These are phyloP conservation scores for Polypedilum vanderplanki DNA, from an alignment of 1,140 invertebrate species.

Conservation along the genomic window DNA sequence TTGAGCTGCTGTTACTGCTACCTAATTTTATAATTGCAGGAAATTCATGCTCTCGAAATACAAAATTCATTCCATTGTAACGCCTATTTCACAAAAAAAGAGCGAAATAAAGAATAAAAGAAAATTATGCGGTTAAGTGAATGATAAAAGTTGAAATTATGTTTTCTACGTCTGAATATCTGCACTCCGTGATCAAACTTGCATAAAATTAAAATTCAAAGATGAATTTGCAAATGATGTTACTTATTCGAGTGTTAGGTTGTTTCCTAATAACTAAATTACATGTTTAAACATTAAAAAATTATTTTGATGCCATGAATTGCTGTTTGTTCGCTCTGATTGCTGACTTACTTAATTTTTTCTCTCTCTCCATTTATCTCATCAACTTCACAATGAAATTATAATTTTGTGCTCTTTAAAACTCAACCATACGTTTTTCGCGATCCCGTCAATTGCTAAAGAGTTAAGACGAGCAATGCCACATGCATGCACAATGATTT, in stretches of 20 bases:
- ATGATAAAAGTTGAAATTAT: constrained; percentile 20
- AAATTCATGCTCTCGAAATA: neutral
- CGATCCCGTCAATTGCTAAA: too few relatives aligned
- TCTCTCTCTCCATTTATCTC: neutral
- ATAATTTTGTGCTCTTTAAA: constrained; percentile 7
- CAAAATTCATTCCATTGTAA: neutral
- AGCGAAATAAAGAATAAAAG: neutral
- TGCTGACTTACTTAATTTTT: too few relatives aligned
- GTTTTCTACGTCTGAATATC: neutral
- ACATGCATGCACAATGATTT: too few relatives aligned
- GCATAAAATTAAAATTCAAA: constrained; percentile 8
- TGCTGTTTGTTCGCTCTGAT: too few relatives aligned
- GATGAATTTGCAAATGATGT: neutral
- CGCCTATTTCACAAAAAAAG: constrained; percentile 16
- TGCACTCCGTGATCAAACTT: constrained; percentile 14
- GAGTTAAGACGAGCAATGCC: too few relatives aligned
- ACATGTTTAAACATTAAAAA: neutral
- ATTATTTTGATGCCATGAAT: too few relatives aligned
- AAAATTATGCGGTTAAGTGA: neutral
- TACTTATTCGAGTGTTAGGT: neutral
- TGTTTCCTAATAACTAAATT: constrained; percentile 6
- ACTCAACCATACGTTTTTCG: neutral
- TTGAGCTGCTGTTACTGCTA: too few relatives aligned
- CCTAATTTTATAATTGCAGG: neutral
- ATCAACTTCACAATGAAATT: neutral